Conservation (phyloP, 2,888 invertebrate species). For the Nemotelus pantherinus region DNA sequence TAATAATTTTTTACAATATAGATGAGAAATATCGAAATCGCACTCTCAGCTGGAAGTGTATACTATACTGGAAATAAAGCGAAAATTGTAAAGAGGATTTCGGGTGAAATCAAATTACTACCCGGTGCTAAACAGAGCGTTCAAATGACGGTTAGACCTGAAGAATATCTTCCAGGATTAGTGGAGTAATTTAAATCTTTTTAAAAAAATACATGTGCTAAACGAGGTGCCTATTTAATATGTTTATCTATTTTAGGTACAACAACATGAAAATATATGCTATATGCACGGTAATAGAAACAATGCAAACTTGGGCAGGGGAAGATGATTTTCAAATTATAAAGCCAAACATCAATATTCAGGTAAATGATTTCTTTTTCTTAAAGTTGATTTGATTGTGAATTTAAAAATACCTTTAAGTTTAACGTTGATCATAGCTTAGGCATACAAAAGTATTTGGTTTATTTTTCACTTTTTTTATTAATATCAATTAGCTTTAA, state of each 20-base stretch:
- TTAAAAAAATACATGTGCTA: neutral
- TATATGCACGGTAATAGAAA: constrained; percentile 81
- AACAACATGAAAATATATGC: constrained; percentile 82
- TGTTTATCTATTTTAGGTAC: constrained; percentile 46
- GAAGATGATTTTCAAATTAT: constrained; percentile 84
- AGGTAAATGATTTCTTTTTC: constrained; percentile 65
- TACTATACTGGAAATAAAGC: constrained; percentile 82
- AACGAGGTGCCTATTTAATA: too few relatives aligned
- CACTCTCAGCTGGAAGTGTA: constrained; percentile 74
- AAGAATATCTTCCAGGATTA: constrained; percentile 80
- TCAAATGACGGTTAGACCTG: constrained; percentile 69
- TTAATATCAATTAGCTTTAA: too few relatives aligned
- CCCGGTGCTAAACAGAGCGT: constrained; percentile 72
- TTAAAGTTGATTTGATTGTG: too few relatives aligned
- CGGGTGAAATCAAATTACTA: constrained; percentile 72
- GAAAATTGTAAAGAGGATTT: constrained; percentile 74
- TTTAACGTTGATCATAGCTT: too few relatives aligned
- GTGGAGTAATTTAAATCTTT: constrained; percentile 70
- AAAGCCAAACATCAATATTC: constrained; percentile 75
- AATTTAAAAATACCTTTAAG: too few relatives aligned
- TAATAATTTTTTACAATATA: neutral
- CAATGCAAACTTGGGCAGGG: constrained; percentile 83
- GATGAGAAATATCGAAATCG: constrained; percentile 73
- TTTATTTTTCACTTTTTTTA: too few relatives aligned
- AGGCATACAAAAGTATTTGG: too few relatives aligned